Evolutionary conservation across 2,888 invertebrate genomes (phyloP), one percentile per base, ranked within the genome.

Genomic region (Lypha dubia): DNA sequence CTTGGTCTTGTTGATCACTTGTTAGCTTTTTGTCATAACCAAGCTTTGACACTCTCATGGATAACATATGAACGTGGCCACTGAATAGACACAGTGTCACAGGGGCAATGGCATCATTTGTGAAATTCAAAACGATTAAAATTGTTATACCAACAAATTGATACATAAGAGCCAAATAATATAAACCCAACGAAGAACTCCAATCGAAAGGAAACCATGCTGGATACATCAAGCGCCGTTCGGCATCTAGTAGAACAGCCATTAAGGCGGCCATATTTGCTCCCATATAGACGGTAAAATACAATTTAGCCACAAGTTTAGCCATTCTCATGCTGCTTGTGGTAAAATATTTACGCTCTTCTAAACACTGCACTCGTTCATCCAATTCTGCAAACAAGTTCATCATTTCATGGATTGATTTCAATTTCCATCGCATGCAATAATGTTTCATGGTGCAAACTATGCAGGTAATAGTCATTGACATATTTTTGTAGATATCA

Each of bases 141-240:
- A 86, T 56, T 15, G 77, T 80, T 3, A 87, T 32, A 2, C 86
- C 87, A 9, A 83, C 62, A 46, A 79, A 67, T 56, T 87, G 87
- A 77, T 86, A 88, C 0, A 83, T 1, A 17, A 87, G 22, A 0
- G 84, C 85, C 1, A 62, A 20, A 38, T 56, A 68, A 53, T 86
- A 88, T n/a, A 79, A 68, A 13, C 17, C 15, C 9, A 28, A 8
- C 0, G 87, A 74, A 13, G 76, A 49, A 8, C 13, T 76, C 85
- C 86, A 87, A 22, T 87, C 86, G n/a, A 87, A 76, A 4, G 87
- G 86, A 51, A 87, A 83, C 86, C 86, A 88, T 0, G 83, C 88
- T 3, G 87, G 87, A 58, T 87, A 88, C 62, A 87, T 70, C 7
- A 88, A 46, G 1, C 84, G 79, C 13, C 83, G 77, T 44, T 87